These are phyloP conservation scores for Phengaris alcon DNA, from an alignment of 2,888 invertebrate species.

Conservation along the genomic window DNA sequence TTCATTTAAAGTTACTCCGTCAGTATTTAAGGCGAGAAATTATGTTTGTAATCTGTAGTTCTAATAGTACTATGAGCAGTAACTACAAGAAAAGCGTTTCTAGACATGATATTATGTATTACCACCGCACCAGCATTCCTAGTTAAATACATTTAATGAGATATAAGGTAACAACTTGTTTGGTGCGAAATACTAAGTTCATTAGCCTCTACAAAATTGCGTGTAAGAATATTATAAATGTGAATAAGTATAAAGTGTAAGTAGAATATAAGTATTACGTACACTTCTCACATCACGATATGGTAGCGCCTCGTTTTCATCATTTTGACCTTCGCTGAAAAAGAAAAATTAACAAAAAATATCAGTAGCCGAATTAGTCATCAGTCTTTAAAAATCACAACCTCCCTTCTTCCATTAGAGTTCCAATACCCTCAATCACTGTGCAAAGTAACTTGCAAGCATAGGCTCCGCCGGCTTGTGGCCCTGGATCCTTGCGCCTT, in stretches of 20 bases:
- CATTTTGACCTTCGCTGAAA: constrained; percentile 92
- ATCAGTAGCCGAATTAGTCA: neutral
- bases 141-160: constrained; percentile 6
- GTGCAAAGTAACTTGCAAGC: no score
- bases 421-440: no score
- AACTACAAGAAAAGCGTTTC: constrained; percentile 22
- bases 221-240: constrained; percentile 26
- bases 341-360: constrained; percentile 37
- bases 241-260: constrained; percentile 25
- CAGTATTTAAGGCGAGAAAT: constrained; percentile 23
- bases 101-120: neutral
- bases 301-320: constrained; percentile 92
- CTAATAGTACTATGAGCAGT: constrained; percentile 20
- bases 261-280: constrained; percentile 71
- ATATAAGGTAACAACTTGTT: neutral
- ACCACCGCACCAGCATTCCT: constrained; percentile 25
- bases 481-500: no score
- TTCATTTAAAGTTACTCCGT: neutral
- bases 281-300: constrained; percentile 90
- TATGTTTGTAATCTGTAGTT: neutral
- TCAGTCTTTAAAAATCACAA: no score
- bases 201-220: constrained; percentile 32
- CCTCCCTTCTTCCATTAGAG: no score
- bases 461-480: no score
- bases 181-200: constrained; percentile 21